Conservation (phyloP, 2,888 invertebrate genomes). For the Prenolepis imparis region DNA sequence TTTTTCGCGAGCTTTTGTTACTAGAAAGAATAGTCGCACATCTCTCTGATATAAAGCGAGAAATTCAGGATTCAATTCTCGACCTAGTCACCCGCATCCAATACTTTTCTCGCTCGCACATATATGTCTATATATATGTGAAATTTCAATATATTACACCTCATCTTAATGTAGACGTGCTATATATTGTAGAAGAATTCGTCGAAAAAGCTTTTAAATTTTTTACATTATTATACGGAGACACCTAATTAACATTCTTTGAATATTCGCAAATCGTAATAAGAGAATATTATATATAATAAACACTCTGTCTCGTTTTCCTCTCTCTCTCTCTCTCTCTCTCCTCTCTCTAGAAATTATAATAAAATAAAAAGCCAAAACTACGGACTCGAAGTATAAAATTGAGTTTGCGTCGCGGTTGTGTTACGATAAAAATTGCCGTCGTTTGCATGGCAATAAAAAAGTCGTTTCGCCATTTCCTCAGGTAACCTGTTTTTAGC, state of each 20-base stretch:
- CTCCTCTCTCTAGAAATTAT: neutral
- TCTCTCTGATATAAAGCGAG: neutral
- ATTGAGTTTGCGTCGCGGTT: constrained; percentile 27
- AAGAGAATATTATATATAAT: constrained; percentile 5
- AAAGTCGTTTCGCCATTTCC: constrained; percentile 30
- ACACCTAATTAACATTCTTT: neutral
- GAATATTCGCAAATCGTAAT: neutral
- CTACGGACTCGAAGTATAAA: constrained; percentile 19
- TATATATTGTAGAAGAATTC: neutral
- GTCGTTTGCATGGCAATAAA: constrained; percentile 48
- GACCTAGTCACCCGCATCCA: neutral
- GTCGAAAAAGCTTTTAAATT: neutral
- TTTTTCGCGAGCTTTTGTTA: neutral
- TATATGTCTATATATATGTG: too few relatives aligned
- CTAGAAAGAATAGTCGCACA: neutral
- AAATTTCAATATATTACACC: neutral
- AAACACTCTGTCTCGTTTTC: too few relatives aligned
- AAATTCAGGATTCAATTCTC: neutral
- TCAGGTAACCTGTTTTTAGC: constrained; percentile 38
- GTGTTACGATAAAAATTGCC: constrained; percentile 24
- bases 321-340: neutral
- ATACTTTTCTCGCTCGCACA: neutral
- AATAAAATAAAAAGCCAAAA: neutral
- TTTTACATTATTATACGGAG: neutral
- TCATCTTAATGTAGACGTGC: neutral